Base-by-base conservation (phyloP, 2,888 invertebrate genomes). In the Ceramica pisi region DNA sequence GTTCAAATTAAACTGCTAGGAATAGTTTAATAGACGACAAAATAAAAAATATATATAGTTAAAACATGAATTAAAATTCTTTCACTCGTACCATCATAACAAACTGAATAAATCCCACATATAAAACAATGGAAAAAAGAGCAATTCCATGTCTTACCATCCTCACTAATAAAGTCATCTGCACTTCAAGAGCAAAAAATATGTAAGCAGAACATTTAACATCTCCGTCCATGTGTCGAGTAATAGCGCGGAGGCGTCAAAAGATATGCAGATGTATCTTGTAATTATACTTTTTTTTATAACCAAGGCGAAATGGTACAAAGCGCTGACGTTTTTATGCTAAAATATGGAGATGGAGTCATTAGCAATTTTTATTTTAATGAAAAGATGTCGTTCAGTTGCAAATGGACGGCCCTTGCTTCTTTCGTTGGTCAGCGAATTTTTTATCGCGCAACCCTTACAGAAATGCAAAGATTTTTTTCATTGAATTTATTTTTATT, bases 311-410 rank as follows among this genome's bases (percentile, higher is more conserved):
- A 90, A 92, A 91, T 90, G 88, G 86, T 90, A 88, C 86, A 90
- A 90, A 92, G 91, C 85, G 92, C 90, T 93, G 93, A 94, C 92
- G 90, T 92, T 90, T 94, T 93, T 92, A 95, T 94, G 95, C 92
- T 91, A 95, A 95, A 94, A 92, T 94, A 95, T 95, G 95, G 92
- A 94, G 92, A 95, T 95, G 89, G 90, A 91, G 92, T 92, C 94
- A 94, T 95, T 95, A 94, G 92, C 92, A 93, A 93, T 94, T 95
- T 93, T 93, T 92, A 90, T 91, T 94, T 91, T 92, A 94, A 94
- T 93, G 91, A 93, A 92, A 92, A 92, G 91, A 93, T 91, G 93
- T 92, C 92, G 88, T 87, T 83, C 89, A 85, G 57, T 62, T 84
- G 78, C 73, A 80, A 86, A 84, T 81, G 67, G 86, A 87, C 78